These are phyloP conservation scores for Leptatherina wallacei DNA, from an alignment of 2,797 vertebrate species.

Conservation along the genomic window DNA sequence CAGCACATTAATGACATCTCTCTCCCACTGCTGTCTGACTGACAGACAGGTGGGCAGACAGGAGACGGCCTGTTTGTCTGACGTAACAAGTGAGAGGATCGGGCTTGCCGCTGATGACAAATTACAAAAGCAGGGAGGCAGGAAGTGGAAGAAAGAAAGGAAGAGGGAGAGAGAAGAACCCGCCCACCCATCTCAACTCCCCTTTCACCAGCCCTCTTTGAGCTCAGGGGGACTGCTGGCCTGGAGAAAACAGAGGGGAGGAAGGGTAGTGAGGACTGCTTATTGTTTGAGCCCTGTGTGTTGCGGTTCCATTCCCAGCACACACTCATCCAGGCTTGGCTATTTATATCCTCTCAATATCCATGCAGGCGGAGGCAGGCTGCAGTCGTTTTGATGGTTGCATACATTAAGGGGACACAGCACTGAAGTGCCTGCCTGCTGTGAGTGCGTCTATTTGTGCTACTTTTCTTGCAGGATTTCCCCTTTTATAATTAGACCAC, in stretches of 20 bases:
- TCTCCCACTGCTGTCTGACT: conserved; percentile 36
- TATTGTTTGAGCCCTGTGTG: conserved; percentile 76
- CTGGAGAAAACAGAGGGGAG: conserved; percentile 62
- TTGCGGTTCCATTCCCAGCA: conserved; percentile 65
- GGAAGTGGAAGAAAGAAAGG: conserved; percentile 77
- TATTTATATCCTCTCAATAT: conserved; percentile 80
- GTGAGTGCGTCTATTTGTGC: conserved; percentile 11
- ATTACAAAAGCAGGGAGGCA: conserved; percentile 68
- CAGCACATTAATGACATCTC: conserved; percentile 33
- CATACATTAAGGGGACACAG: conserved; percentile 62
- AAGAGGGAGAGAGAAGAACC: conserved; percentile 58
- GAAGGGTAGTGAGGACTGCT: conserved; percentile 67
- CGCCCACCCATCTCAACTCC: conserved; percentile 17
- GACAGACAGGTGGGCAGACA: conserved; percentile 49
- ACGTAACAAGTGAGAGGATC: conserved; percentile 57
- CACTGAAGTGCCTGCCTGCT: conserved; percentile 45
- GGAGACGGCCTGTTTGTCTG: conserved; percentile 41
- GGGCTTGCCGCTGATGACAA: conserved; percentile 50
- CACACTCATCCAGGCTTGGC: conserved; percentile 59
- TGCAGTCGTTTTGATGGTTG: conserved; percentile 65
- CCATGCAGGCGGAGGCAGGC: conserved; percentile 66
- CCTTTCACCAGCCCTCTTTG: neutral
- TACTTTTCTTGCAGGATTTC: conserved; percentile 39
- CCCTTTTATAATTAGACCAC: conserved; percentile 13
- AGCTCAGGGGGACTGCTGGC: conserved; percentile 59